phyloP scores from a whole-genome alignment of 2,888 invertebrate species.

The Uropetala carovei region DNA sequence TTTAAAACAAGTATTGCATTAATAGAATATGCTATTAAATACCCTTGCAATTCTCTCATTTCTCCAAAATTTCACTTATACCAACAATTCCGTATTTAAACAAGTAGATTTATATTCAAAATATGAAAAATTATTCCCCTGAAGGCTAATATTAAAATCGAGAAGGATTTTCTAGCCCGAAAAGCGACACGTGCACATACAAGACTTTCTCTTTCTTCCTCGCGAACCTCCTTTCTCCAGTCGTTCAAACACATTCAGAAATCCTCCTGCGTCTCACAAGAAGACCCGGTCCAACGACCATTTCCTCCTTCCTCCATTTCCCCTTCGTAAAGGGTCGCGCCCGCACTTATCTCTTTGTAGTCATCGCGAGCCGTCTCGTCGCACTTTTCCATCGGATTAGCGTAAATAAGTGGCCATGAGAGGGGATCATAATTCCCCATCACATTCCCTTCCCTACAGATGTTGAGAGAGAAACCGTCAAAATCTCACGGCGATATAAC shows the following conservation, averaged over 20 bases:
- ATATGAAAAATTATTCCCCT: too few species aligned
- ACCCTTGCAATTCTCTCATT: too few species aligned
- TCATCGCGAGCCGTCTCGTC: too few species aligned
- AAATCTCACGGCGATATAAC: neutral
- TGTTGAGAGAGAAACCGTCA: neutral
- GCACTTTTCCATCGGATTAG: neutral
- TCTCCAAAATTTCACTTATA: too few species aligned
- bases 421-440: conserved; percentile 9
- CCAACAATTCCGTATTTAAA: too few species aligned
- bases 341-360: too few species aligned
- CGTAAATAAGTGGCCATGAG: neutral
- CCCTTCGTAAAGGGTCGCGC: neutral
- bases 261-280: neutral
- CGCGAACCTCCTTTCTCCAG: neutral
- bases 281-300: neutral
- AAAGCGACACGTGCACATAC: too few species aligned
- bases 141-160: too few species aligned
- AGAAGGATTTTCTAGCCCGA: neutral
- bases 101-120: too few species aligned
- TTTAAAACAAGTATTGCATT: too few species aligned
- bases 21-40: too few species aligned
- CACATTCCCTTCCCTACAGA: conserved; percentile 11
- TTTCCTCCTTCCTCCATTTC: neutral
- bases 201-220: too few species aligned
- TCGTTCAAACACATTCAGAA: neutral